Evolutionary conservation across 2,888 invertebrate genomes (phyloP).

Genomic region (Priocnemis perturbator): DNA sequence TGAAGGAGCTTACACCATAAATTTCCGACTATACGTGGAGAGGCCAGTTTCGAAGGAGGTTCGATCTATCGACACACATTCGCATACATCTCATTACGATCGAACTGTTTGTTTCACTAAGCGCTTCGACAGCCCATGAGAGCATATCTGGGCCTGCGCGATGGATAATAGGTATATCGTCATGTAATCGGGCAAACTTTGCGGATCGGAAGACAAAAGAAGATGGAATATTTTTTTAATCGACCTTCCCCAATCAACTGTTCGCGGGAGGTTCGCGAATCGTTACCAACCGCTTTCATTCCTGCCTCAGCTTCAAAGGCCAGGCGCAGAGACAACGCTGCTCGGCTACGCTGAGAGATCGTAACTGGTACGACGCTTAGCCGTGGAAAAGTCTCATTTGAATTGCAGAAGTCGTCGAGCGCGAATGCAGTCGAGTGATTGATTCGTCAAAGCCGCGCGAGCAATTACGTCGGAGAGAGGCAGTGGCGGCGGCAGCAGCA

Average conservation of each 20-base stretch:
- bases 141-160: too few relatives aligned
- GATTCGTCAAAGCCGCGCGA: slow-evolving; percentile 53
- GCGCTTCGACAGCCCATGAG: too few relatives aligned
- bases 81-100: slow-evolving; percentile 19
- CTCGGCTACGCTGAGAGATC: too few relatives aligned
- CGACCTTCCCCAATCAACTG: too few relatives aligned
- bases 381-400: slow-evolving; percentile 44
- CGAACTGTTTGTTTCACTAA: too few relatives aligned
- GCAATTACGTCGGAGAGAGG: slow-evolving; percentile 40
- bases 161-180: too few relatives aligned
- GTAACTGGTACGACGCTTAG: too few relatives aligned
- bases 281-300: background rate
- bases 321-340: background rate
- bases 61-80: slow-evolving; percentile 24
- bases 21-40: slow-evolving; percentile 53
- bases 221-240: too few relatives aligned
- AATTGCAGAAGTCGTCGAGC: slow-evolving; percentile 50
- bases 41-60: slow-evolving; percentile 36
- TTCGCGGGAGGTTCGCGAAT: background rate
- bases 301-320: too few relatives aligned
- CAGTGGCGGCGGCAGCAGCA: slow-evolving; percentile 16
- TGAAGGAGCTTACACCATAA: slow-evolving; percentile 60
- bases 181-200: too few relatives aligned
- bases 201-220: too few relatives aligned
- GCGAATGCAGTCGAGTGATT: slow-evolving; percentile 42